A percentile compares a stretch with the other conserved stretches of the same genome.
Conservation (phyloP, 2,797 vertebrate genomes). For the Neomorphus geoffroyi region DNA sequence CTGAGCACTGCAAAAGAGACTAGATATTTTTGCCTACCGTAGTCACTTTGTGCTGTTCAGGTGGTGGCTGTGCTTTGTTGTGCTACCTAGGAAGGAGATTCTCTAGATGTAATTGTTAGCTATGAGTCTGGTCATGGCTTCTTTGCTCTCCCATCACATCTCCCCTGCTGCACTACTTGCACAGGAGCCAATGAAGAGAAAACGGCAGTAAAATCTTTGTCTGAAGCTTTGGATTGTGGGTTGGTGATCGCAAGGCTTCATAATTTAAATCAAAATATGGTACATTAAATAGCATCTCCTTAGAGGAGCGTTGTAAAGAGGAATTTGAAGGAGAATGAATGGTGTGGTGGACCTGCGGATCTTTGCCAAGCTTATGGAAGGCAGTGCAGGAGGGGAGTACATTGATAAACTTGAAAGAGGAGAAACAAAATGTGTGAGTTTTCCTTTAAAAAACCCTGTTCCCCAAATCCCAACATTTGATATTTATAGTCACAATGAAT, state of each 20-base stretch:
- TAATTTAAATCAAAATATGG: neutral
- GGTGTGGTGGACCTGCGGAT: neutral
- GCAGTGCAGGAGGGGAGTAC: neutral
- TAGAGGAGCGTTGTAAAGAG: neutral
- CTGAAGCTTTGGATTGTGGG: neutral
- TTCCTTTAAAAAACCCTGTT: neutral
- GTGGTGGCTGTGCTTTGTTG: neutral
- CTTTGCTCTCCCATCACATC: neutral
- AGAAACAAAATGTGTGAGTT: neutral
- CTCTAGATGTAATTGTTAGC: neutral
- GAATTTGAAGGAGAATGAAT: neutral
- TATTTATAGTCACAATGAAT: slow-evolving; percentile 36
- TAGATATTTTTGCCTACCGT: fast-evolving
- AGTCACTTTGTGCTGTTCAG: neutral
- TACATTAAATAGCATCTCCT: neutral
- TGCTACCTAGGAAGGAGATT: neutral
- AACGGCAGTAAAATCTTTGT: neutral
- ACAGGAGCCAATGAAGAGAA: neutral
- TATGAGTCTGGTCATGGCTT: neutral
- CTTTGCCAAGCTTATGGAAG: neutral
- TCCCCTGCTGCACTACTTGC: neutral
- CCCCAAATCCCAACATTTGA: neutral
- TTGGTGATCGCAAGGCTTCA: neutral
- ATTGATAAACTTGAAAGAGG: neutral
- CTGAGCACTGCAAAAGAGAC: neutral